These are phyloP conservation scores for Silurus lanzhouensis DNA, from an alignment of 2,797 vertebrate species.

Conservation along the genomic window DNA sequence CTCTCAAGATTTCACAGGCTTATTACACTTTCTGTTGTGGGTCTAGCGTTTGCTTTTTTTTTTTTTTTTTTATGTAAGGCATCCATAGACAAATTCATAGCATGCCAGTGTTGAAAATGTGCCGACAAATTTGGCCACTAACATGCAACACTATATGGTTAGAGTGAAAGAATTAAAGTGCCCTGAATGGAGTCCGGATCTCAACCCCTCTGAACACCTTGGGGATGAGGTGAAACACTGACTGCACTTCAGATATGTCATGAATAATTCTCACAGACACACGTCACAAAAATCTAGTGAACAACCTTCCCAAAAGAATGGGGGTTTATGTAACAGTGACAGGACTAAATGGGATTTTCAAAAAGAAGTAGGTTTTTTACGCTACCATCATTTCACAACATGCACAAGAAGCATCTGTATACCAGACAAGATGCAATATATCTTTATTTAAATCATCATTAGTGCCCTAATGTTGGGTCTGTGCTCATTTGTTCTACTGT, in stretches of 20 bases:
- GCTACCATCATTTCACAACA: not conserved
- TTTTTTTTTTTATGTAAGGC: not conserved
- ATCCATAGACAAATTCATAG: not conserved
- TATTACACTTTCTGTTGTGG: not conserved
- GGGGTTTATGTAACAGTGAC: not conserved
- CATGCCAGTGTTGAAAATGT: not conserved
- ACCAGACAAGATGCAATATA: not conserved
- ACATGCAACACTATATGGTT: not conserved
- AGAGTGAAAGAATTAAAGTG: not conserved
- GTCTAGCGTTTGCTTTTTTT: not conserved
- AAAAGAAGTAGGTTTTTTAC: not conserved
- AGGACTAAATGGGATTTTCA: not conserved
- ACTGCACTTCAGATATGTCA: not conserved
- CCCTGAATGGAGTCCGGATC: not conserved
- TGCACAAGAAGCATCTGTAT: not conserved
- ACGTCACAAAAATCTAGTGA: not conserved
- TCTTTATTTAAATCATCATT: not conserved
- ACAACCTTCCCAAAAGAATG: not conserved
- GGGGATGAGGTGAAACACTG: not conserved
- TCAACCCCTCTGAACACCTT: not conserved
- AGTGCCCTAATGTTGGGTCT: not conserved
- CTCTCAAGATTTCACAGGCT: not conserved
- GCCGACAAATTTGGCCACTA: no score
- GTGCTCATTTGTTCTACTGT: not conserved
- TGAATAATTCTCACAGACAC: not conserved